Base-by-base conservation (phyloP, 2,113 vertebrate species). In the Callipepla squamata region DNA sequence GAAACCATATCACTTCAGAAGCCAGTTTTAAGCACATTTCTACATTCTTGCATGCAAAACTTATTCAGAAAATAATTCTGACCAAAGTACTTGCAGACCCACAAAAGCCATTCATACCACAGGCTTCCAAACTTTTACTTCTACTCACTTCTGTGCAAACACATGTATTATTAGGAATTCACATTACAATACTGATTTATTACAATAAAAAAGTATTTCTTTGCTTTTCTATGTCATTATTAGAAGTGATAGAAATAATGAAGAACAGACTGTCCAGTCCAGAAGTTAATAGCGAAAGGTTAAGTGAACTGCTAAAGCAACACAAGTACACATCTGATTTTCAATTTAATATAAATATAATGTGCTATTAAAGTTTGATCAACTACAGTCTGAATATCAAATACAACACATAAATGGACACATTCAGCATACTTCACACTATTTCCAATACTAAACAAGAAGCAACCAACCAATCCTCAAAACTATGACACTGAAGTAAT, bases 21-120 rank as follows among this genome's bases (percentile, higher is more conserved):
- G 83, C 93, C 89, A 87, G 50, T 78, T 94, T 87, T 47, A 81
- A 87, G 89, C 77, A 94, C 30, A 85, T 66, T 91, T 93, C 74
- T 94, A 93, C 80, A 90, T 88, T 94, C 96, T 65, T 96, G 57
- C 75, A 92, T 90, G 73, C 70, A 93, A 96, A 92, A 95, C 80
- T 96, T 74, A 91, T 95, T 97, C 81, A 94, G 87, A 96, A 96
- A 93, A 80, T 91, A 94, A 85, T 87, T 95, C 58, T 90, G 85
- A 95, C 82, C 77, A 25, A 95, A 89, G 67, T 79, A 87, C 14
- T 55, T 26, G 47, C 76, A 55, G 77, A 77, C 70, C 66, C 69
- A 96, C 93, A 85, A 90, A 95, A 96, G 96, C 94, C 59, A 96
- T 68, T 80, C 25, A 62, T 23, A 73, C 38, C 7, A 65, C 16